Conservation (phyloP, 2,113 vertebrate species). For the Lepisosteus oculatus region DNA sequence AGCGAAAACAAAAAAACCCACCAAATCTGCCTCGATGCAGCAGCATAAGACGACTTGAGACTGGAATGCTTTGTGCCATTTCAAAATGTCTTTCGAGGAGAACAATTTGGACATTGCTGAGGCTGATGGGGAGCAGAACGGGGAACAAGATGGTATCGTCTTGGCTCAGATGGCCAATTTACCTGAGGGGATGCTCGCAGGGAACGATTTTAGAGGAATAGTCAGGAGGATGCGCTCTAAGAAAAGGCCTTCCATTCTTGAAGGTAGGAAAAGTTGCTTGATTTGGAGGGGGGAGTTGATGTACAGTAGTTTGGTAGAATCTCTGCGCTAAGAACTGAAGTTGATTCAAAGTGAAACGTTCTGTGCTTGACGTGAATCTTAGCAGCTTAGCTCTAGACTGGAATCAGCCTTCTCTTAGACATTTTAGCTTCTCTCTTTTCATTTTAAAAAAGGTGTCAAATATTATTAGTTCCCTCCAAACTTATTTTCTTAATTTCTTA, state of each 20-base stretch:
- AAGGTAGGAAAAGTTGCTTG: constrained; percentile 73
- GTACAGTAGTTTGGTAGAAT: too few relatives aligned
- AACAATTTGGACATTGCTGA: constrained; percentile 58
- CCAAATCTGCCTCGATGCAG: constrained; percentile 40
- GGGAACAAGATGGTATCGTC: constrained; percentile 54
- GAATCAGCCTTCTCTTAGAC: too few relatives aligned
- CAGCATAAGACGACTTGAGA: constrained; percentile 46
- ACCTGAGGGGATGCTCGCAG: constrained; percentile 71
- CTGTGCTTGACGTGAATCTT: too few relatives aligned
- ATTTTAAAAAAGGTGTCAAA: too few relatives aligned
- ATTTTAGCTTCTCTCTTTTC: too few relatives aligned
- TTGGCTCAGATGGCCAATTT: constrained; percentile 72
- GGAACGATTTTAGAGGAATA: constrained; percentile 75
- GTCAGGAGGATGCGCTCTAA: constrained; percentile 76
- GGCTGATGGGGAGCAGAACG: constrained; percentile 63
- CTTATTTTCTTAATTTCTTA: too few relatives aligned
- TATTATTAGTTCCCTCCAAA: too few relatives aligned
- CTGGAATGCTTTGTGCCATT: constrained; percentile 39
- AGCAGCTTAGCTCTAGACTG: too few relatives aligned
- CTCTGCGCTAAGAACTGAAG: too few relatives aligned
- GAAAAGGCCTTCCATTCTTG: constrained; percentile 89
- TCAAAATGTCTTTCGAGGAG: constrained; percentile 77
- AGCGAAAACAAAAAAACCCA: constrained; percentile 17
- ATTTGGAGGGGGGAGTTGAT: too few relatives aligned
- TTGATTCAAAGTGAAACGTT: too few relatives aligned